Evolutionary conservation across 2,797 vertebrate genomes (phyloP), one percentile per base, ranked within the genome.

Genomic region (Dromococcyx pavoninus): DNA sequence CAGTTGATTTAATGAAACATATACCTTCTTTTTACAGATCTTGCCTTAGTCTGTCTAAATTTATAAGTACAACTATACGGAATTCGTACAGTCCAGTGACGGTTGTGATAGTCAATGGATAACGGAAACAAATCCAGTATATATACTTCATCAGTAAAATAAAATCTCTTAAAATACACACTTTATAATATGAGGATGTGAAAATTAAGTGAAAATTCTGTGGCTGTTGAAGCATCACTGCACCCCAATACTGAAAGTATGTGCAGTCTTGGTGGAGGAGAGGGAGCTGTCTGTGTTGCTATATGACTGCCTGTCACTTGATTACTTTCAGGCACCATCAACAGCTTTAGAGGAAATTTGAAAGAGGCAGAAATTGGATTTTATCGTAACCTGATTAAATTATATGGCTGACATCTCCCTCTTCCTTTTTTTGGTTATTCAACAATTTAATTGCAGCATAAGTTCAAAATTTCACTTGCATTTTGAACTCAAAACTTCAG

Each of bases 361-460:
- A 89, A 51, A 61, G 53, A 77, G 23, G 60, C 21, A 90, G 69
- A 94, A 91, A 88, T 41, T 78, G 28, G 88, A 76, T 95, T 86
- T 91, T 71, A 53, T 84, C 57, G 39, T 57, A 53, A 80, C n/a
- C 23, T 71, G 53, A 89, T 89, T 73, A 83, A 88, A 69, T 91
- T 37, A 67, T 43, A 57, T 61, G 70, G 80, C 61, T 81, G 79
- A 86, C 48, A 71, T 56, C 44, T 84, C 32, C 72, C 81, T 79
- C 60, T 70, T 87, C 60, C 39, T 61, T 83, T 61, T 83, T 89
- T 67, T 61, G 48, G 53, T 88, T 88, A 86, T 6, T 53, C 25
- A 44, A 74, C 69, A 86, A 79, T 74, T 95, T 74, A 41, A 64
- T 65, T 74, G 48, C 24, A 79, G 65, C 23, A 70, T 30, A 70